Evolutionary conservation across 2,797 vertebrate species (phyloP).

Genomic region (Coregonus ussuriensis): DNA sequence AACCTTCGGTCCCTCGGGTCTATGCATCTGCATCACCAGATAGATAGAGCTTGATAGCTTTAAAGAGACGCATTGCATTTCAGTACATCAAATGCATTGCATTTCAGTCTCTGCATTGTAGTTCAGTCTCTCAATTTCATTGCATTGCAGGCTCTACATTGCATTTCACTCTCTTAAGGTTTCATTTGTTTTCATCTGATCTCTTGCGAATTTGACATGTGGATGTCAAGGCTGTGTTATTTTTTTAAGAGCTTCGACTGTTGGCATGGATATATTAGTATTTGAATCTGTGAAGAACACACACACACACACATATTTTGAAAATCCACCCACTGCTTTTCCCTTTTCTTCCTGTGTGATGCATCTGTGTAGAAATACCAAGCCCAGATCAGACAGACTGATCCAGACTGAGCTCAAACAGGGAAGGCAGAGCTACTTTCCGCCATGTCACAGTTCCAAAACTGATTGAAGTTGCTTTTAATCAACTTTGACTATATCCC

Average conservation of each 20-base stretch:
- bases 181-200: slow-evolving; percentile 13
- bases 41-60: background rate
- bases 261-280: slow-evolving; percentile 7
- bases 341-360: slow-evolving; percentile 43
- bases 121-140: background rate
- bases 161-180: background rate
- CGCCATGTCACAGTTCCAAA: slow-evolving; percentile 12
- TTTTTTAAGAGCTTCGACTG: slow-evolving; percentile 29
- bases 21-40: background rate
- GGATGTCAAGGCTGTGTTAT: slow-evolving; percentile 20
- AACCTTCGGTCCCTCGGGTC: background rate
- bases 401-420: slow-evolving; percentile 28
- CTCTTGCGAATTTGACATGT: slow-evolving; percentile 32
- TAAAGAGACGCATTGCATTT: background rate
- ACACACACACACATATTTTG: slow-evolving; percentile 43
- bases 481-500: slow-evolving; percentile 5
- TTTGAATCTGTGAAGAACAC: slow-evolving; percentile 20
- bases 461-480: background rate
- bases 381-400: slow-evolving; percentile 17
- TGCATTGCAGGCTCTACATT: background rate
- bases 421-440: slow-evolving; percentile 31
- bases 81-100: background rate
- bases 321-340: slow-evolving; percentile 56
- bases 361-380: slow-evolving; percentile 32
- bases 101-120: background rate